A percentile compares a stretch with the other conserved stretches of the same genome.
phyloP scores from a whole-genome alignment of 2,888 invertebrate genomes.

The Lordiphosa andalusiaca region DNA sequence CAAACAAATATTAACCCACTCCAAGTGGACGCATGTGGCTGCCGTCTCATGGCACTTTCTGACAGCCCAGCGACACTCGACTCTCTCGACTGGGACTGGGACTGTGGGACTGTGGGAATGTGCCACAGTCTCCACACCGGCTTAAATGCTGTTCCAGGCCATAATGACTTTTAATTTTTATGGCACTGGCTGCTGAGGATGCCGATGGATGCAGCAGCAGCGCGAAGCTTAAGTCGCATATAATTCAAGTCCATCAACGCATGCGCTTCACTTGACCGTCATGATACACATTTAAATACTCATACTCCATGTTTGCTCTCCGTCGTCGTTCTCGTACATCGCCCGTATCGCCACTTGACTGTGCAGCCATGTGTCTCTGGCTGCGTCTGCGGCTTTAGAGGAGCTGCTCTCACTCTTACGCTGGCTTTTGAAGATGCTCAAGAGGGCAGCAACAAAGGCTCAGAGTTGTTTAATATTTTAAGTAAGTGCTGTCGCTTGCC shows the following conservation, averaged over 20 bases:
- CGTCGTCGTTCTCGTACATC: constrained; percentile 37
- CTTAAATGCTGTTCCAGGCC: constrained; percentile 75
- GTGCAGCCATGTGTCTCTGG: constrained; percentile 47
- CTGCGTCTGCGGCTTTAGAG: constrained; percentile 20
- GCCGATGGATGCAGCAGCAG: constrained; percentile 37
- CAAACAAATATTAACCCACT: constrained; percentile 80
- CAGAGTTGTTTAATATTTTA: constrained; percentile 69
- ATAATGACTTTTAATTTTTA: constrained; percentile 77
- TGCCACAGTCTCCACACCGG: constrained; percentile 56
- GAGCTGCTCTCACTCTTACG: constrained; percentile 11
- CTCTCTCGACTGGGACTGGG: constrained; percentile 18
- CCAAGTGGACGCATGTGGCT: constrained; percentile 71
- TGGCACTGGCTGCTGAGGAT: constrained; percentile 73
- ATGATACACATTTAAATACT: constrained; percentile 76
- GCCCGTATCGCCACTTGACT: constrained; percentile 55
- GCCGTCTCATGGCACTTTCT: constrained; percentile 72
- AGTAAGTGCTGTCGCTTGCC: constrained; percentile 63
- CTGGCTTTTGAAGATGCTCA: constrained; percentile 38
- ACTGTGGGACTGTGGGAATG: constrained; percentile 62
- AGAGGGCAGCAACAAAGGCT: constrained; percentile 58
- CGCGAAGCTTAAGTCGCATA: constrained; percentile 73
- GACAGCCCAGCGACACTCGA: constrained; percentile 71
- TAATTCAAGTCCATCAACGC: constrained; percentile 77
- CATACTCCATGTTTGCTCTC: constrained; percentile 57
- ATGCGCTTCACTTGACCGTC: constrained; percentile 69